Evolutionary conservation across 2,888 invertebrate species (phyloP), one percentile per base, ranked within the genome.

Genomic region (Volucella zonaria): DNA sequence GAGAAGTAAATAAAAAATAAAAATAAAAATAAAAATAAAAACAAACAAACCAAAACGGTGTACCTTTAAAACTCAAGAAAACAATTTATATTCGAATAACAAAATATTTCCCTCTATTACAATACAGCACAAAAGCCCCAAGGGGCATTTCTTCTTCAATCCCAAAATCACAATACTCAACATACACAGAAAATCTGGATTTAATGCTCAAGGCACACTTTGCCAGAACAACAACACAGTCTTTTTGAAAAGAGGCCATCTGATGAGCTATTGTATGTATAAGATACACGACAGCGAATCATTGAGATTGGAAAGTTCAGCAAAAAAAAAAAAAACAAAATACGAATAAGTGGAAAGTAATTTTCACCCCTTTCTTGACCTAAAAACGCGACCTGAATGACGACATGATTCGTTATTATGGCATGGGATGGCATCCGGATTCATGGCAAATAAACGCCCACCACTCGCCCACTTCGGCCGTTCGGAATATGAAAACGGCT

Each of bases 41-140:
- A 31, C 31, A 31, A 31, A 31, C 31, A 31, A 31, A 6, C 4
- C 31, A 31, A 31, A 31, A 31, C 31, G 56, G 47, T 58, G 56
- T 67, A 62, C 58, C n/a, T 58, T 10, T 6, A 67, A 73, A 73
- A 74, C 49, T 73, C 18, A 9, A 54, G 49, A 62, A 82, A 82
- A 82, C 67, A 82, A 82, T 82, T 82, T 77, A 78, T 56, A 67
- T 66, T 68, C 47, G 45, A 68, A 68, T 18, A 82, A 67, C 54
- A 67, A 67, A 67, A 62, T 67, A 82, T 67, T 78, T 73, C 54
- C 38, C 64, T 38, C 42, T 54, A 47, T 59, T 67, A 51, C 43
- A 47, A 49, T 10, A 52, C 10, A 59, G 23, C 52, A 40, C 10
- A 62, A 76, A 14, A 42, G 10, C 43, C 67, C 67, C 51, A 8